Conservation (phyloP, 2,888 invertebrate genomes). For the Dryadula phaetusa region DNA sequence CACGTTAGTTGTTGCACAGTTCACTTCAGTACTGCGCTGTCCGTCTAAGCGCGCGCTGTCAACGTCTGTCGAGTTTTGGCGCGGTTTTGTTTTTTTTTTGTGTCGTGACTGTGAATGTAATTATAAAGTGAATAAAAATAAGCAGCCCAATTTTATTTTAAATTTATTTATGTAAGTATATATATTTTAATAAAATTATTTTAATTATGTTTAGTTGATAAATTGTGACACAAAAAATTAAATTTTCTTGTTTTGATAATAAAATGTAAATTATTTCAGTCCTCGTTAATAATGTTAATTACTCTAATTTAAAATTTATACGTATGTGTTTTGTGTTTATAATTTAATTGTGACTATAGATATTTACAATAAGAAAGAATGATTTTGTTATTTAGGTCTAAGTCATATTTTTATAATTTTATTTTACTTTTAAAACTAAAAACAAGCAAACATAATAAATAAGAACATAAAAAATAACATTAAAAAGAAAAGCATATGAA, state of each 20-base stretch:
- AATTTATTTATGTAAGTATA: slow-evolving; percentile 2
- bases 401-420: no score
- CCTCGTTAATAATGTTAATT: neutral
- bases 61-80: slow-evolving; percentile 28
- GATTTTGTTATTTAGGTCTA: neutral
- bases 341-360: no score
- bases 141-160: neutral
- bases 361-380: neutral
- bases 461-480: no score
- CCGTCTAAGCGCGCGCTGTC: slow-evolving; percentile 28
- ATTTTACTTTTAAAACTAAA: no score
- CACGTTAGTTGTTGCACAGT: neutral
- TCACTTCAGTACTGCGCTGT: slow-evolving; percentile 31
- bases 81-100: slow-evolving; percentile 21
- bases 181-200: neutral
- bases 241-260: neutral
- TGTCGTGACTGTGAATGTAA: slow-evolving; percentile 8
- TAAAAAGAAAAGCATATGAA: no score
- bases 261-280: neutral
- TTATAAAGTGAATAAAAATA: slow-evolving; percentile 19
- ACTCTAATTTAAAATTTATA: neutral
- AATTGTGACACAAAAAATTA: neutral
- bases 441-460: no score
- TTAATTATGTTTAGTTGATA: neutral
- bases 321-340: neutral